Conservation (phyloP, 2,888 invertebrate genomes). For the Scrobipalpa atriplicella region DNA sequence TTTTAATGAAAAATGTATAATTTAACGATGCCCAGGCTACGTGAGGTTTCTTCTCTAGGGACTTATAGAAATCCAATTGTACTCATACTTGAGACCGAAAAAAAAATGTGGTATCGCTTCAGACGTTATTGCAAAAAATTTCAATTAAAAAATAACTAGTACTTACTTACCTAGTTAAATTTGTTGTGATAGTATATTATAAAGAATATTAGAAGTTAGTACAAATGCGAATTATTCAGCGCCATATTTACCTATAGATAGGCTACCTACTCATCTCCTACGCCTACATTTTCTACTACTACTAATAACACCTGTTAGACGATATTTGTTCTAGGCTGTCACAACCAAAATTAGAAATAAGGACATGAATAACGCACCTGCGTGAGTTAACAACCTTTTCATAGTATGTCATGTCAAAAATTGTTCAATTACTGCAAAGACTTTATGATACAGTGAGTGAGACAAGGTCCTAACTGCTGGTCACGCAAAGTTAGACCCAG, state of each 20-base stretch:
- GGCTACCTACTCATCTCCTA: too few species aligned
- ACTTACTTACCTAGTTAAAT: too few species aligned
- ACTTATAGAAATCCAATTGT: neutral
- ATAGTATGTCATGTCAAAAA: neutral
- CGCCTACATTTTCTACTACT: neutral
- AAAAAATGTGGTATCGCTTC: too few species aligned
- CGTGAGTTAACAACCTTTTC: conserved; percentile 9
- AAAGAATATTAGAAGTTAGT: too few species aligned
- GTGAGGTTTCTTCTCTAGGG: too few species aligned
- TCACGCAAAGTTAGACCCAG: conserved; percentile 13
- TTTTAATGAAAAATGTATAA: neutral
- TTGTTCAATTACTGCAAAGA: neutral
- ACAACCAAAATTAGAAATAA: neutral
- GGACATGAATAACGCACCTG: neutral
- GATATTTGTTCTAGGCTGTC: neutral
- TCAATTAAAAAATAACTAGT: too few species aligned
- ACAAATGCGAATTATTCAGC: too few species aligned
- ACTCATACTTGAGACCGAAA: too few species aligned
- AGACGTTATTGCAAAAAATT: too few species aligned
- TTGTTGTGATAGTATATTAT: too few species aligned
- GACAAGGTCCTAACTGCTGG: conserved; percentile 7
- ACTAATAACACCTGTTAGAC: neutral
- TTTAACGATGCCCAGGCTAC: neutral
- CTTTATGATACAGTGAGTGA: neutral
- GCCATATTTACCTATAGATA: too few species aligned